Percentiles rank a stretch among this genome's conserved stretches.
Evolutionary conservation across 2,888 invertebrate species (phyloP).

Genomic region (Ochropacha duplaris): DNA sequence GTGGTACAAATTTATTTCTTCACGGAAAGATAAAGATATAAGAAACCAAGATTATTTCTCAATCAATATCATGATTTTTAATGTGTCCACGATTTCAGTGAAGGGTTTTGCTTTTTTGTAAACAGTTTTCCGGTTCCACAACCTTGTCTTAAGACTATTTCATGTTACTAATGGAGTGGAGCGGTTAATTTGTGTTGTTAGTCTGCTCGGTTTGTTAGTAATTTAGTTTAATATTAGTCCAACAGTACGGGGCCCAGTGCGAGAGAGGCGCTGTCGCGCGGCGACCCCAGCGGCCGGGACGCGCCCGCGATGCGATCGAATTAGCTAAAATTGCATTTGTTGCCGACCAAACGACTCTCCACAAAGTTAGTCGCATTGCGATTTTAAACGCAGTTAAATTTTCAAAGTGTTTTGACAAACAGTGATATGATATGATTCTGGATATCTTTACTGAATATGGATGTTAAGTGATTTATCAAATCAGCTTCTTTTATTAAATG

Average conservation of each 20-base stretch:
- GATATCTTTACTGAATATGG: no score
- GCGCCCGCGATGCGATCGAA: constrained; percentile 52
- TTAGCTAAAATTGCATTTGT: constrained; percentile 71
- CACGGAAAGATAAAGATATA: no score
- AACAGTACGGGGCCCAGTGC: neutral
- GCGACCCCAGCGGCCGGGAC: constrained; percentile 13
- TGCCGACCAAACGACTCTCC: constrained; percentile 38
- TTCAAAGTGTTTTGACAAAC: constrained; percentile 8
- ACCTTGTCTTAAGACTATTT: constrained; percentile 5
- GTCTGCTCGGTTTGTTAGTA: constrained; percentile 66
- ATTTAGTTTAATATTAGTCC: constrained; percentile 69
- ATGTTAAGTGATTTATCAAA: no score
- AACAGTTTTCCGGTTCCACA: neutral
- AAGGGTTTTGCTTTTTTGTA: neutral
- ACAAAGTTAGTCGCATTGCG: constrained; percentile 18
- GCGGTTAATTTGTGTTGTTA: constrained; percentile 59
- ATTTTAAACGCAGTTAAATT: constrained; percentile 10
- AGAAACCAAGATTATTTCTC: no score
- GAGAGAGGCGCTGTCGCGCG: constrained; percentile 26
- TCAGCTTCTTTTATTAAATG: no score
- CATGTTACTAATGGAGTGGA: constrained; percentile 55
- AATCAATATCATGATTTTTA: neutral
- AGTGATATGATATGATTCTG: no score
- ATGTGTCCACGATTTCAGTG: no score
- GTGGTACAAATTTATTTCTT: no score